A percentile compares a stretch with the other conserved stretches of the same genome.
phyloP scores from a whole-genome alignment of 2,113 vertebrate species.

The Phylloscopus trochiloides region DNA sequence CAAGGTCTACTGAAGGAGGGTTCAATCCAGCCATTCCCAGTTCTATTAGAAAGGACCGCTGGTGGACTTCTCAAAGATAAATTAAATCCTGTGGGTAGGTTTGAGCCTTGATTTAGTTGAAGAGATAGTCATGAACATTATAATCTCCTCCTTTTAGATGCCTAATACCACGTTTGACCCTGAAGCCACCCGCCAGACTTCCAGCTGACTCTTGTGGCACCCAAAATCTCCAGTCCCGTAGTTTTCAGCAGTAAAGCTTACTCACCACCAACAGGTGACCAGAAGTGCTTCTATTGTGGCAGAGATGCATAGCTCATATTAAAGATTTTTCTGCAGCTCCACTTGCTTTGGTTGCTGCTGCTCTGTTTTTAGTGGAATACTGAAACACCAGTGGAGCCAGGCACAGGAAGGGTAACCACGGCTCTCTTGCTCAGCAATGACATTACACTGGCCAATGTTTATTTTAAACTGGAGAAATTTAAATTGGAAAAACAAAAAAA shows the following conservation, averaged over 20 bases:
- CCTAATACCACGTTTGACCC: neutral
- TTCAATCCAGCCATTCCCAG: neutral
- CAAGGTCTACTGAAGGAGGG: neutral
- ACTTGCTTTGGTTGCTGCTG: neutral
- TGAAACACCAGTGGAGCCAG: neutral
- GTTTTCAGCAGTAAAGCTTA: neutral
- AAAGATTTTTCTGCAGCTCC: neutral
- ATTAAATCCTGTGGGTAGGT: neutral
- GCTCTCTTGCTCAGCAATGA: neutral
- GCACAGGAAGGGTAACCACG: neutral
- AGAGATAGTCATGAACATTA: neutral
- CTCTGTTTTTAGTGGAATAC: neutral
- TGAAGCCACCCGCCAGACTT: neutral
- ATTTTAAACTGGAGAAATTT: neutral
- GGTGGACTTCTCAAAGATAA: neutral
- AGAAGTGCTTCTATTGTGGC: neutral
- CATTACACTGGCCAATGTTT: neutral
- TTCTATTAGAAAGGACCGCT: neutral
- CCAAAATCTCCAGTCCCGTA: fast-evolving
- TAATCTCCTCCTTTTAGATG: neutral
- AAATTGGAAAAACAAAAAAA: neutral
- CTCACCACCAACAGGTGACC: neutral
- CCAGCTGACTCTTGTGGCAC: neutral
- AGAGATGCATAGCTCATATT: neutral
- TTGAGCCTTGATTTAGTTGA: neutral